Conservation (phyloP, 2,797 vertebrate genomes). For the Crax fasciolata region DNA sequence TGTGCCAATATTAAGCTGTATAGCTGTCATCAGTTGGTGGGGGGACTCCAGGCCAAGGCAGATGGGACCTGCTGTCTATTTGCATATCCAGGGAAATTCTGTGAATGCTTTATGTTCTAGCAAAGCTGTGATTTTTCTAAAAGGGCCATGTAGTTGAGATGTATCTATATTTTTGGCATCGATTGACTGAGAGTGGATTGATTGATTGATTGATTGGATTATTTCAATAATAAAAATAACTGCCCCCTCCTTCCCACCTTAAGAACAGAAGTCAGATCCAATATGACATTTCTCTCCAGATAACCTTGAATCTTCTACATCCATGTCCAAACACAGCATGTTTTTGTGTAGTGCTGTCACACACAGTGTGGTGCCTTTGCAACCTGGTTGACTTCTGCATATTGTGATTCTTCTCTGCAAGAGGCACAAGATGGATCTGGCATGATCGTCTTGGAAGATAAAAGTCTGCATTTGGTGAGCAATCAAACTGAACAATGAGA, state of each 20-base stretch:
- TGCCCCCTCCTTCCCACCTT: neutral
- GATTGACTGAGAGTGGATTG: neutral
- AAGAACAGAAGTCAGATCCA: neutral
- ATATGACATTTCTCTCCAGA: neutral
- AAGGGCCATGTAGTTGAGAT: conserved; percentile 18
- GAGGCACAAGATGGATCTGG: neutral
- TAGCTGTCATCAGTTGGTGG: neutral
- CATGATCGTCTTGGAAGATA: neutral
- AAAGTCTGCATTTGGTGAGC: neutral
- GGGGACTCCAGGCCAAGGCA: neutral
- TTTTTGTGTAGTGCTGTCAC: neutral
- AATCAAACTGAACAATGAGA: neutral
- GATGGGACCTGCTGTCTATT: neutral
- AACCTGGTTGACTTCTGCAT: neutral
- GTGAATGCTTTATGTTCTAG: conserved; percentile 21
- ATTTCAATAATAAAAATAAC: neutral
- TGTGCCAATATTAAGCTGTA: neutral
- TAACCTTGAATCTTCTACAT: neutral
- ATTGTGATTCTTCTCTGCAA: neutral
- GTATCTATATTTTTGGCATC: conserved; percentile 57
- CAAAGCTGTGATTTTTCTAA: conserved; percentile 73
- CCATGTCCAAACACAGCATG: neutral
- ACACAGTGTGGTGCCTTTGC: neutral
- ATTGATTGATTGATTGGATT: neutral
- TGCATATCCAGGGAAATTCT: neutral